Conservation (phyloP, 2,797 vertebrate species). For the Cuculus canorus region DNA sequence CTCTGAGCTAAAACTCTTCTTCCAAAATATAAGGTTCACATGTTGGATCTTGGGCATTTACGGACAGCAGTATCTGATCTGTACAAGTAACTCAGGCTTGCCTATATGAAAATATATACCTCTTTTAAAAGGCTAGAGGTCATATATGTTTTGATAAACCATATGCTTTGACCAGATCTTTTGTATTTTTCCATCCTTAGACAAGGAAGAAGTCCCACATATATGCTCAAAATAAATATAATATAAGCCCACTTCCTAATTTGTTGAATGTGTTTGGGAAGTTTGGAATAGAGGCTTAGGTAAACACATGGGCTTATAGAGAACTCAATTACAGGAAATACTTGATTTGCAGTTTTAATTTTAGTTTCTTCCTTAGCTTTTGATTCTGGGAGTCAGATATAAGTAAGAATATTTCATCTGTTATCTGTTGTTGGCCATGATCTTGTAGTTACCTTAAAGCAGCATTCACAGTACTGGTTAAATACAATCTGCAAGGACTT, state of each 20-base stretch:
- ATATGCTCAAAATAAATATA: background rate
- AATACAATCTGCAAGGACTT: constrained; percentile 61
- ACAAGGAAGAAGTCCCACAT: background rate
- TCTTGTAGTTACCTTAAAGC: background rate
- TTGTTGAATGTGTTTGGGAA: background rate
- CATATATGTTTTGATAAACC: background rate
- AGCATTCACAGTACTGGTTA: constrained; percentile 15
- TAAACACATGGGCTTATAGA: background rate
- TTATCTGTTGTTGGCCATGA: background rate
- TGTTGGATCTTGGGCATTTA: background rate
- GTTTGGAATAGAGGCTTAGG: background rate
- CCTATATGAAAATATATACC: background rate
- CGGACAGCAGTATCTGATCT: background rate
- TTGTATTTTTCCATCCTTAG: background rate
- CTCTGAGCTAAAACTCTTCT: background rate
- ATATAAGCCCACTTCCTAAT: background rate
- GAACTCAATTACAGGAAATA: background rate
- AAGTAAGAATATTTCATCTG: background rate
- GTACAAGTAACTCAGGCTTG: background rate
- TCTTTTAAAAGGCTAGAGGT: background rate
- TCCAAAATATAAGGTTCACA: background rate
- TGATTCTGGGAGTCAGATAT: background rate
- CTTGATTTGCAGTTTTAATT: background rate
- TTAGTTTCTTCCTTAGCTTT: constrained; percentile 12
- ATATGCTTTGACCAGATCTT: background rate